These are phyloP conservation scores for Pleuronectes platessa DNA, from an alignment of 2,113 vertebrate species.

Conservation along the genomic window DNA sequence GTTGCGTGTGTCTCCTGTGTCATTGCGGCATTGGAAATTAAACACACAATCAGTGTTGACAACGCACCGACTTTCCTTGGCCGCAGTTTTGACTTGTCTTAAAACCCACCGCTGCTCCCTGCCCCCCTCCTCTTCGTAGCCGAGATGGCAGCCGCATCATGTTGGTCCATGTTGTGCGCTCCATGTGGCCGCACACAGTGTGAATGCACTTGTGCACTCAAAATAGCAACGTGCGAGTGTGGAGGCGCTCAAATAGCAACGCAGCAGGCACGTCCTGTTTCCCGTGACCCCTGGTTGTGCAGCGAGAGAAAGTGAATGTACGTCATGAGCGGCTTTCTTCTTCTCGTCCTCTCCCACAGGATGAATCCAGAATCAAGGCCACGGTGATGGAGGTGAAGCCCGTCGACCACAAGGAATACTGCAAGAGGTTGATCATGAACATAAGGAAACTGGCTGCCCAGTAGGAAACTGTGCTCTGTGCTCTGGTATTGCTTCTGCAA, in stretches of 20 bases:
- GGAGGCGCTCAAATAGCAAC: background rate
- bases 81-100: no score
- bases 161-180: background rate
- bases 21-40: no score
- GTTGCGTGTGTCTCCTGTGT: no score
- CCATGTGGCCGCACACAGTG: background rate
- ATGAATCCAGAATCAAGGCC: conserved; percentile 96
- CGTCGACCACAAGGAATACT: conserved; percentile 92
- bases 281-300: background rate
- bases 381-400: conserved; percentile 92
- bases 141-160: background rate
- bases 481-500: conserved; percentile 8
- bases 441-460: conserved; percentile 86
- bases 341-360: conserved; percentile 78
- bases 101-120: no score
- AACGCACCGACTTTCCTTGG: no score
- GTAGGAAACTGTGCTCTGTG: conserved; percentile 42
- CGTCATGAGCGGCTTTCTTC: background rate
- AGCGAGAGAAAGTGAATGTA: background rate
- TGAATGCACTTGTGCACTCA: background rate
- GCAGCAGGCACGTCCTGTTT: background rate
- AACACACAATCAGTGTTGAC: no score
- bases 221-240: background rate
- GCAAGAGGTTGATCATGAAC: conserved; percentile 89
- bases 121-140: no score